Base-by-base conservation (phyloP, 2,797 vertebrate species). In the Phrynocephalus vlangalii region DNA sequence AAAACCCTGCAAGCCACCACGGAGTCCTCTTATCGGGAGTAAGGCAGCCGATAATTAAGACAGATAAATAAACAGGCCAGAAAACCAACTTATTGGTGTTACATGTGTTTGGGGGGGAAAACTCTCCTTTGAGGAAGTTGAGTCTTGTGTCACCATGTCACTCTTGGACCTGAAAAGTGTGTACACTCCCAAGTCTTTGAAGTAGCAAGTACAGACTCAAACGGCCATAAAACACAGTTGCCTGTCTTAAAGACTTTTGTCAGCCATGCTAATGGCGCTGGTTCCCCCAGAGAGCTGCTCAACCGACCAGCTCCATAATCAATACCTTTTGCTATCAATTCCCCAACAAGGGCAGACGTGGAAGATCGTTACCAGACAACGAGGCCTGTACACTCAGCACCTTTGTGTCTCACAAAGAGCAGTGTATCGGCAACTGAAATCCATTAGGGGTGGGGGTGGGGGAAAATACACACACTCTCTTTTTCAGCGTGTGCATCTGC, bases 261-360 rank as follows among this genome's bases (percentile, higher is more conserved):
- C 28, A 28, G n/a, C 30, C 30, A 13, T 48, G 5, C 63, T 68
- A 24, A 73, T 18, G 1, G 48, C 13, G 11, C 38, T 48, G 1
- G 3, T 78, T 38, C 83, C 86, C 78, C 80, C 63, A 3, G 48
- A n/a, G 86, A 83, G 66, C 50, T 87, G 72, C 72, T 77, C 56
- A 60, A 24, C 80, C 33, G 22, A 63, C n/a, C 86, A 87, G 15
- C 48, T 78, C 73, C 75, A 82, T 78, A 82, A 87, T 87, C 86
- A 44, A 87, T 87, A 83, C 52, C 18, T 70, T 44, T 44, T 44
- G 63, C 83, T 77, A 87, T 87, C 86, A 83, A 87, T 87, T 83
- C 63, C 76, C 86, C 86, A 87, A 87, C 66, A 22, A 83, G 86
- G 75, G 70, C 86, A 83, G 80, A 70, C 73, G 78, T 28, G 5